Evolutionary conservation across 2,797 vertebrate species (phyloP), one percentile per base, ranked within the genome.

Genomic region (Cossypha heuglini): DNA sequence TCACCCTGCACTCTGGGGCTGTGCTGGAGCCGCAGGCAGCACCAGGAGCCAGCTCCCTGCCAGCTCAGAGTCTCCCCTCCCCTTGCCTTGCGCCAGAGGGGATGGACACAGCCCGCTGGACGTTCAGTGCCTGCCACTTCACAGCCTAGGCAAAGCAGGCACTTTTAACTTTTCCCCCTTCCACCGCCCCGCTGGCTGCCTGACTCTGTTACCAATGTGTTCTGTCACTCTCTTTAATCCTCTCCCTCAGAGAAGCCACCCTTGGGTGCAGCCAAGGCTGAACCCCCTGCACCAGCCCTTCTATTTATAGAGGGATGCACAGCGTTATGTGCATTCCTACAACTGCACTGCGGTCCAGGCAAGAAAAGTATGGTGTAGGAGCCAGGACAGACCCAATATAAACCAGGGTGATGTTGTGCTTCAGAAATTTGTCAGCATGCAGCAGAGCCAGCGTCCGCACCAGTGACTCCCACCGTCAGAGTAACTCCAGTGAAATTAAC

Each of bases 281-380:
- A 94, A 89, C 57, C 12, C 61, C 33, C 57, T 59, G 81, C 4
- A 40, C 82, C 80, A 92, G 31, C 58, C 35, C 62, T 79, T 84
- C 95, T 96, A 88, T 96, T 93, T 94, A 95, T 88, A 97, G 95
- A 74, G 82, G 40, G 84, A 93, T 76, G 86, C 82, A 85, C 74
- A 52, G 66, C 18, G 11, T 92, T 90, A 52, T 2, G 66, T 29
- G 37, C 93, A 94, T 94, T 95, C 92, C 93, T 85, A 52, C 51
- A 33, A 51, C 71, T 16, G 3, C 1, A 3, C 69, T 35, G 86
- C 74, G 62, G 83, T 88, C 94, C 86, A 49, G 83, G 62, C 46
- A 7, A 75, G 73, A 83, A 84, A 69, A 90, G 57, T 62, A 61
- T 40, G 35, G 0, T n/a, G 81, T 7, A 37, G 71, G 77, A 73